Conservation (phyloP, 2,113 vertebrate genomes). For the Cynocephalus volans region DNA sequence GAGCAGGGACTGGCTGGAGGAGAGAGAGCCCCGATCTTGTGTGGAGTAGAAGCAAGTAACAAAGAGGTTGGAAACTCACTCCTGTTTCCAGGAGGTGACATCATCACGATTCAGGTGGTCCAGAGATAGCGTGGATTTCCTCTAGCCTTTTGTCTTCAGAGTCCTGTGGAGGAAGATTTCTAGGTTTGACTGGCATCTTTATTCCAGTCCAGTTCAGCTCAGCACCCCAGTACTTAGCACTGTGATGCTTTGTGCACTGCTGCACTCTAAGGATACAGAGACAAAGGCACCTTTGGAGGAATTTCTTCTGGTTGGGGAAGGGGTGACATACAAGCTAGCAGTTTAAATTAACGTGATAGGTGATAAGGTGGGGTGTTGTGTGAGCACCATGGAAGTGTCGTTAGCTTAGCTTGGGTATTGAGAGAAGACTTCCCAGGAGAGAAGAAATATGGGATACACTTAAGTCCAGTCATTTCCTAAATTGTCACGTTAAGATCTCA, state of each 20-base stretch:
- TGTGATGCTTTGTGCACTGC: accelerated
- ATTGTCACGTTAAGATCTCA: neutral
- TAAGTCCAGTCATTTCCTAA: neutral
- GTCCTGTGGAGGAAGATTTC: neutral
- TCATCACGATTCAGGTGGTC: neutral
- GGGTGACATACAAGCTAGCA: neutral
- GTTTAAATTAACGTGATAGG: neutral
- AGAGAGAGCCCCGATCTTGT: neutral
- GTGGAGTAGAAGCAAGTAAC: neutral
- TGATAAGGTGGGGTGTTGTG: neutral
- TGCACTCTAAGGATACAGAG: neutral
- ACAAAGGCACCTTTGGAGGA: neutral
- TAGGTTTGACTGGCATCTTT: neutral
- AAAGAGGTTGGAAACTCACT: neutral
- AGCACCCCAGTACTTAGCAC: neutral
- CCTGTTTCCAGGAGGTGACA: neutral
- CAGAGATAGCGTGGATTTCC: neutral
- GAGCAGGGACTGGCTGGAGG: neutral
- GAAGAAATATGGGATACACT: neutral
- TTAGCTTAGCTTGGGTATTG: neutral
- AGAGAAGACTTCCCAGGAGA: neutral
- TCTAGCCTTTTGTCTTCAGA: neutral
- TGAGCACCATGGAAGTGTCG: neutral
- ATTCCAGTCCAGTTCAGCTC: neutral
- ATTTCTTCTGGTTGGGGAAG: accelerated